Conservation (phyloP, 2,888 invertebrate species). For the Neoaliturus tenellus region DNA sequence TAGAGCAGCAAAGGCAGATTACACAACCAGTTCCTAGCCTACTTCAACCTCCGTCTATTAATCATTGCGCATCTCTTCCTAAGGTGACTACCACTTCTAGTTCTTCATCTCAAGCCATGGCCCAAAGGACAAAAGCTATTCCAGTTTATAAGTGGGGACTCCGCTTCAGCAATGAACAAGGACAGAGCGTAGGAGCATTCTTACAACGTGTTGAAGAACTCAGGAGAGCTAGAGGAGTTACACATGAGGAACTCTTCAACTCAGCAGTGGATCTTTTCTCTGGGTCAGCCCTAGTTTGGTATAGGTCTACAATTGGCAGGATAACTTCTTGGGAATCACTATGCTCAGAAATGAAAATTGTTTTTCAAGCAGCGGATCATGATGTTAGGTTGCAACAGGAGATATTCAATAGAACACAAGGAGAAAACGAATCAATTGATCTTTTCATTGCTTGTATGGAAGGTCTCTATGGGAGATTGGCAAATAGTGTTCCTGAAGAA, state of each 20-base stretch:
- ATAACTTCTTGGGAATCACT: constrained; percentile 22
- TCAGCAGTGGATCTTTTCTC: constrained; percentile 64
- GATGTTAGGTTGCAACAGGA: neutral
- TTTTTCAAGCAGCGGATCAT: constrained; percentile 20
- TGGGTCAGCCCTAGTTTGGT: constrained; percentile 64
- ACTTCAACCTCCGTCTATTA: no score
- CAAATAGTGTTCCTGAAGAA: neutral
- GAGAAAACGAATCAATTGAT: neutral
- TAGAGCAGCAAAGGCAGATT: no score
- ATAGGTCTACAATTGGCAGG: constrained; percentile 67
- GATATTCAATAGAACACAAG: neutral
- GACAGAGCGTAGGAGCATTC: constrained; percentile 57
- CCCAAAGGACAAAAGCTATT: neutral
- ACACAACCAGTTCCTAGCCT: no score
- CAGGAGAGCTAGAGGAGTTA: constrained; percentile 57
- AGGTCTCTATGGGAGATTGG: neutral
- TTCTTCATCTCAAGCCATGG: no score
- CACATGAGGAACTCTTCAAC: constrained; percentile 59
- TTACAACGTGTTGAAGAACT: constrained; percentile 64
- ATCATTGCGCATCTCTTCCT: no score
- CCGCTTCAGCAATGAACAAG: neutral
- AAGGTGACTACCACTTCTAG: no score
- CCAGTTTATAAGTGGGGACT: constrained; percentile 21
- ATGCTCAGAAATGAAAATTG: neutral
- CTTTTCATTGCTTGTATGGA: constrained; percentile 1